Conservation (phyloP, 2,888 invertebrate genomes). For the Tinea semifulvella region DNA sequence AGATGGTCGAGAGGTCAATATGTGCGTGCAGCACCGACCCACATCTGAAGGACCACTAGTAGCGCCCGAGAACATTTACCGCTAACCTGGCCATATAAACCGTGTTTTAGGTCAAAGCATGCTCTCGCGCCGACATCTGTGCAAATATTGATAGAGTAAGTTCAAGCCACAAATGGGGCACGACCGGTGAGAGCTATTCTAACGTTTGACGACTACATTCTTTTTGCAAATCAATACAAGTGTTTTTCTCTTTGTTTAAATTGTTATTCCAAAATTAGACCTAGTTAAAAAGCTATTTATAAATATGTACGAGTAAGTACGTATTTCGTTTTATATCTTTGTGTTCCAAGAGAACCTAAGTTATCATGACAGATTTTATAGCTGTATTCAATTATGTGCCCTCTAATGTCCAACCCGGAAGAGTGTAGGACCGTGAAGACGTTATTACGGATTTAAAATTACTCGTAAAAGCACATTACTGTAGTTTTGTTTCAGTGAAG, state of each 20-base stretch:
- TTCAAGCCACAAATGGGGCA: constrained; percentile 45
- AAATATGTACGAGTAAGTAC: no score
- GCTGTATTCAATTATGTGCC: not conserved
- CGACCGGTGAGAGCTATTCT: not conserved
- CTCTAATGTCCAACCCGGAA: constrained; percentile 5
- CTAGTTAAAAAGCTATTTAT: not conserved
- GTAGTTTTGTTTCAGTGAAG: constrained; percentile 10
- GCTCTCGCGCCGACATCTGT: constrained; percentile 65
- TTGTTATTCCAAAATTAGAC: not conserved
- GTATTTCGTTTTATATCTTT: no score
- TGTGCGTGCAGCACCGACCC: constrained; percentile 60
- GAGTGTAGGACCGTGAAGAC: constrained; percentile 2
- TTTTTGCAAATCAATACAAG: constrained; percentile 4
- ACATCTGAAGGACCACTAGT: constrained; percentile 65
- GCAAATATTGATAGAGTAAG: constrained; percentile 68
- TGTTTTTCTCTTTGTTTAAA: not conserved
- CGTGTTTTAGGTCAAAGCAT: constrained; percentile 65
- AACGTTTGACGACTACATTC: not conserved
- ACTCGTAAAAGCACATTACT: not conserved
- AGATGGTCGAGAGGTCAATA: constrained; percentile 40
- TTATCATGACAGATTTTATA: no score
- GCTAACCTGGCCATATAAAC: constrained; percentile 66
- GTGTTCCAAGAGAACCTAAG: no score
- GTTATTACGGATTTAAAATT: constrained; percentile 9
- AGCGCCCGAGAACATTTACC: constrained; percentile 65